Evolutionary conservation across 2,797 vertebrate species (phyloP).

Genomic region (Lepilemur septentrionalis): DNA sequence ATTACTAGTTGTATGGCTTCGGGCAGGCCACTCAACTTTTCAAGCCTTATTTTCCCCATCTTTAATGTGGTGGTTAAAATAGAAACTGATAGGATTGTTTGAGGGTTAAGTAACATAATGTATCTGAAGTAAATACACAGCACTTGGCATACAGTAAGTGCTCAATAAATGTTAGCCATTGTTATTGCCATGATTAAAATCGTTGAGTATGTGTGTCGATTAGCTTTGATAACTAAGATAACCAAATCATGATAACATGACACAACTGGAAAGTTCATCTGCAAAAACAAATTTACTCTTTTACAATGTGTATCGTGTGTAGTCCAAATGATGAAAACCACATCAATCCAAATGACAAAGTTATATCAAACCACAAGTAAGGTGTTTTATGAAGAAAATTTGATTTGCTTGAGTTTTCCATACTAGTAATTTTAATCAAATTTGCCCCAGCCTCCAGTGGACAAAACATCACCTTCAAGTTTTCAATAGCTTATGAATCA

Average conservation of each 20-base stretch:
- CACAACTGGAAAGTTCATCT: conserved; percentile 33
- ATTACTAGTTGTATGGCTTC: not conserved
- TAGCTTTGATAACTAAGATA: conserved; percentile 39
- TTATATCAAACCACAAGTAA: conserved; percentile 17
- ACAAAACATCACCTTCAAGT: conserved; percentile 46
- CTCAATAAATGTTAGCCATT: not conserved
- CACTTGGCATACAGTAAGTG: not conserved
- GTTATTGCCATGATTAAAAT: not conserved
- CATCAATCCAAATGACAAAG: not conserved
- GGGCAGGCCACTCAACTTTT: not conserved
- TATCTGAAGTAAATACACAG: not conserved
- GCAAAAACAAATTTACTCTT: conserved; percentile 18
- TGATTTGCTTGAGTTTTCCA: conserved; percentile 29
- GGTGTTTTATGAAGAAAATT: conserved; percentile 37
- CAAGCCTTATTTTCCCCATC: not conserved
- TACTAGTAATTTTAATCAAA: conserved; percentile 49
- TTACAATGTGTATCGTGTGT: not conserved
- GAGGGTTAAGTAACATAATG: not conserved
- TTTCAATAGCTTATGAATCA: conserved; percentile 31
- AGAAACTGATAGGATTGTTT: not conserved
- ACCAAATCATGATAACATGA: not conserved
- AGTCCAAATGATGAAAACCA: not conserved
- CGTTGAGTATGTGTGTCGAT: not conserved
- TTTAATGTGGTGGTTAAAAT: not conserved
- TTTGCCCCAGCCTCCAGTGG: not conserved